Base-by-base conservation (phyloP, 2,797 vertebrate genomes). In the Helarctos malayanus region DNA sequence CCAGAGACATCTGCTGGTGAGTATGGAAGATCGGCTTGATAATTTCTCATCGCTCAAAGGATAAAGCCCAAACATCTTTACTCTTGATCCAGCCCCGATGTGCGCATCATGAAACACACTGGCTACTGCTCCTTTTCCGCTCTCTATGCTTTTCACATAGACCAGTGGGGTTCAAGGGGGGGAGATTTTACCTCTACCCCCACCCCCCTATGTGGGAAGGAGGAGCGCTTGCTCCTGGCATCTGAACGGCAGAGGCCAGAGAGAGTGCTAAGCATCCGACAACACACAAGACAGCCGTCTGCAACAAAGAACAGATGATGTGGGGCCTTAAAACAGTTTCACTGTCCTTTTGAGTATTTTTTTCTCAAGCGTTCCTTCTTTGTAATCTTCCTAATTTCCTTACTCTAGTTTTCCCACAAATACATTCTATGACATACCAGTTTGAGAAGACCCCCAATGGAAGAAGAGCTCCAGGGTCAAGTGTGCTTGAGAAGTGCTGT, bases 341-440 rank as follows among this genome's bases (percentile, higher is more conserved):
- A 21, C 45, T 32, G 19, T 71, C 29, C 21, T 92, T 95, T 61
- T 71, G 65, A 65, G 68, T 78, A 68, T 93, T 45, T 45, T 86
- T 89, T 38, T 54, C n/a, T 54, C n/a, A 61, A 52, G 56, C 19
- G n/a, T 47, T 59, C 19, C 87, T 79, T 75, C 56, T 92, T 63
- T 82, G 59, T 69, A 69, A 32, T 82, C 75, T 92, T 92, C 69
- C 38, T 85, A 73, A 61, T 57, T 35, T 75, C 32, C 27, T 80
- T 84, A 89, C 54, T 80, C 69, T 89, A 86, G 25, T 49, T 94
- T 85, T 91, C 73, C 83, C 32, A 81, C 84, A 95, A 94, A 78
- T 52, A 49, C 14, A 25, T 49, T 75, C 87, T 41, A 54, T 41
- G 32, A 96, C 56, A 59, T 21, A 49, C 73, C 78, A 76, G 52